Evolutionary conservation across 2,888 invertebrate genomes (phyloP), one percentile per base, ranked within the genome.

Genomic region (Drosophila paranaensis): DNA sequence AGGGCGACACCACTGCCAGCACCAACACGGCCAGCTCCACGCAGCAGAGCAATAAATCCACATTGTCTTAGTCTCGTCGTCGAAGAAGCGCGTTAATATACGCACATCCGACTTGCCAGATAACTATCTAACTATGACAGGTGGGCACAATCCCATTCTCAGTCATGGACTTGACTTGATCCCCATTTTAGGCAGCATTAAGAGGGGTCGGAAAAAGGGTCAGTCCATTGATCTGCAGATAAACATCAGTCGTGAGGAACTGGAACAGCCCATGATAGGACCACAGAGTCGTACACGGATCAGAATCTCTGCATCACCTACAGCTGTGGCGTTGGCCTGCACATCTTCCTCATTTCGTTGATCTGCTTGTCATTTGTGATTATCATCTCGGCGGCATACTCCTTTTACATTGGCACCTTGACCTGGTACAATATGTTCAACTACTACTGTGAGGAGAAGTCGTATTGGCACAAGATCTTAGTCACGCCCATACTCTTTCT

Each of bases 381-480:
- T 37, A 79, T 95, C 43, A 93, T 95, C 66, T 95, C 96, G 11
- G 93, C 95, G 14, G 90, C 94, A 54, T 95, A 96, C 88, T 95
- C 96, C 1, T 96, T 96, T 90, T 96, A 96, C 89, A 95, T 95
- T 73, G 96, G 96, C 25, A 96, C 96, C 2, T 92, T 96, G 83
- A 95, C 96, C 55, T 96, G 96, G 96, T 96, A 96, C 89, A 96
- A 96, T 82, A 94, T 96, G 74, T 95, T 96, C 88, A 94, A 95
- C 50, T 95, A 95, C 88, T 94, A 95, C 61, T 95, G 95, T 63
- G 96, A 96, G 87, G 95, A 95, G 82, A 94, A 94, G 79, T 94
- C 94, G 57, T 94, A 95, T 78, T 91, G 94, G 64, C 95, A 95
- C 86, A 95, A 95, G 89, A 92, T 95, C 13, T 92, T 95, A 45